Percentiles rank a stretch among this genome's conserved stretches.
Evolutionary conservation across 2,113 vertebrate species (phyloP).

Genomic region (Chaetodon auriga): DNA sequence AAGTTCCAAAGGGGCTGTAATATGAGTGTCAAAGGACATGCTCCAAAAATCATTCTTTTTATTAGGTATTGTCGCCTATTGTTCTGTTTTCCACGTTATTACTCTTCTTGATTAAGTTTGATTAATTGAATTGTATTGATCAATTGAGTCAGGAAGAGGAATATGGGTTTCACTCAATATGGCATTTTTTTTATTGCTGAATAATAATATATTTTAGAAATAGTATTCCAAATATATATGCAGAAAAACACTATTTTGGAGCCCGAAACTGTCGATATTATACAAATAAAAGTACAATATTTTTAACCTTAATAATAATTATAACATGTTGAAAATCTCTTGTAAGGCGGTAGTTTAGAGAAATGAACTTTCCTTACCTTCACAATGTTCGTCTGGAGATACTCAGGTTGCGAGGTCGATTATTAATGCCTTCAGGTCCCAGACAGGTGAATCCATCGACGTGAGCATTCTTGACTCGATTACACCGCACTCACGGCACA

Average conservation of each 20-base stretch:
- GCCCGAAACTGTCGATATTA: background rate
- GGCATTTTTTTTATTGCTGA: background rate
- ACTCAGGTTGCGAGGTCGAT: constrained; percentile 49
- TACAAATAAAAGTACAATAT: background rate
- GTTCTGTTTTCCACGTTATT: no score
- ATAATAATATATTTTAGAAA: background rate
- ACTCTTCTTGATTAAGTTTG: background rate
- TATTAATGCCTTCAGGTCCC: constrained; percentile 69
- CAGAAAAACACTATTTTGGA: background rate
- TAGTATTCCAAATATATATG: background rate
- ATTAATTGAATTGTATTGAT: background rate
- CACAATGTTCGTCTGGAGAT: fast-evolving
- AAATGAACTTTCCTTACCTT: no score
- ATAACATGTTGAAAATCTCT: background rate
- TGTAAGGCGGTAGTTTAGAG: no score
- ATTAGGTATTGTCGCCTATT: no score
- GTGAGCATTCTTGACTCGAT: constrained; percentile 71
- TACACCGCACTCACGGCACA: constrained; percentile 65
- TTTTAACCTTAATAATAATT: no score
- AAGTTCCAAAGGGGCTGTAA: no score
- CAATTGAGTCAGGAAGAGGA: no score
- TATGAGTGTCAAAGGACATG: no score
- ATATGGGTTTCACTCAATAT: background rate
- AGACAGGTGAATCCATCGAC: constrained; percentile 82
- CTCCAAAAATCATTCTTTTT: no score